phyloP scores from a whole-genome alignment of 64 coral and sea anemone species.

The Montipora capricornis region DNA sequence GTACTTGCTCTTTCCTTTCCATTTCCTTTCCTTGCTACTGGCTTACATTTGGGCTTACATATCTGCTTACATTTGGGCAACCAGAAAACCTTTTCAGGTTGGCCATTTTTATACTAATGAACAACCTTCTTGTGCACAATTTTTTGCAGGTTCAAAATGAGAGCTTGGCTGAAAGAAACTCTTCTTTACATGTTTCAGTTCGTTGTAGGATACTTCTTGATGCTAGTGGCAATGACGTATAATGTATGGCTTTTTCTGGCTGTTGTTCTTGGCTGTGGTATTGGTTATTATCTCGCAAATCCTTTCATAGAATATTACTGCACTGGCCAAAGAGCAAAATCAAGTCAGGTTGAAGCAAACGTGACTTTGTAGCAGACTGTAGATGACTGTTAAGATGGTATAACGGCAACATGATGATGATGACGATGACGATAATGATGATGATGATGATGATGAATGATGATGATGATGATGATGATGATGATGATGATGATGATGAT shows the following conservation, averaged over 20 bases:
- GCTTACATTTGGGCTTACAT: no score
- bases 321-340: neutral
- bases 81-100: no score
- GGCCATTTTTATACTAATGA: neutral
- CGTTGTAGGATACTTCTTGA: slow-evolving; percentile 59
- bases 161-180: neutral
- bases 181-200: slow-evolving; percentile 52
- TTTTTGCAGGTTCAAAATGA: slow-evolving; percentile 2
- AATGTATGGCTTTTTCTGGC: slow-evolving; percentile 86
- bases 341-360: neutral
- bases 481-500: no score
- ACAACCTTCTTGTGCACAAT: neutral
- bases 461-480: no score
- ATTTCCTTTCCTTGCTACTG: no score
- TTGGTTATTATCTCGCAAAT: slow-evolving; percentile 53
- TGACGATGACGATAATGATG: no score
- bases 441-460: no score
- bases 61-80: no score
- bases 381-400: neutral
- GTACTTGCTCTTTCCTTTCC: no score
- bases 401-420: no score
- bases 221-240: slow-evolving; percentile 91
- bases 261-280: slow-evolving; percentile 63
- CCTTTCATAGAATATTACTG: slow-evolving; percentile 34
- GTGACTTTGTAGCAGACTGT: neutral